Conservation (phyloP, 2,797 vertebrate species). For the Lates japonicus region DNA sequence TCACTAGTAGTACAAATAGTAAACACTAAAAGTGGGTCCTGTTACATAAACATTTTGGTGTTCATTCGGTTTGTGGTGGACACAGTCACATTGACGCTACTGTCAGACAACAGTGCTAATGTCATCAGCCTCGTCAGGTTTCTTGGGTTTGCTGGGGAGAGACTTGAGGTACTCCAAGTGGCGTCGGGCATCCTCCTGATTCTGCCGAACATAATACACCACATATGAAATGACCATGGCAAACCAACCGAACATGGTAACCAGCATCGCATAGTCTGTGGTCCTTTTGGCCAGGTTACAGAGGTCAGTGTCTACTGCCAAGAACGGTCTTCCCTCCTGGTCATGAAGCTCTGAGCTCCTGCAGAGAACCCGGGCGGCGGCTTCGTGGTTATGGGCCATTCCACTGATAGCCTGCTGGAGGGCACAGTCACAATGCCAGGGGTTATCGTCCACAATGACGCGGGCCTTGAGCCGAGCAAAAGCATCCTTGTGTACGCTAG, state of each 20-base stretch:
- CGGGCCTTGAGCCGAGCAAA: slow-evolving; percentile 95
- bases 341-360: slow-evolving; percentile 94
- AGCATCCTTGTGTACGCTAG: slow-evolving; percentile 96
- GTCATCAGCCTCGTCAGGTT: slow-evolving; percentile 95
- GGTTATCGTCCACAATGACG: slow-evolving; percentile 95
- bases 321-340: slow-evolving; percentile 92
- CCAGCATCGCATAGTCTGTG: slow-evolving; percentile 98
- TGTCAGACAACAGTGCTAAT: slow-evolving; percentile 97
- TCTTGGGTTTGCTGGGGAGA: slow-evolving; percentile 98
- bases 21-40: slow-evolving; percentile 68
- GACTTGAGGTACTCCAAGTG: slow-evolving; percentile 99
- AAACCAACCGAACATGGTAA: slow-evolving; percentile 99
- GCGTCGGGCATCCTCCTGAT: slow-evolving; percentile 97
- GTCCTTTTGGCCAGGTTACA: slow-evolving; percentile 98
- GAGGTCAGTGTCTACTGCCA: slow-evolving; percentile 94
- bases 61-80: slow-evolving; percentile 31
- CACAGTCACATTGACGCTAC: slow-evolving; percentile 17
- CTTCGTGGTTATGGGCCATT: slow-evolving; percentile 97
- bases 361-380: slow-evolving; percentile 93
- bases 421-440: slow-evolving; percentile 99
- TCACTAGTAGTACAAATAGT: slow-evolving; percentile 47
- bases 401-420: slow-evolving; percentile 96
- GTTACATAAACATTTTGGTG: slow-evolving; percentile 62
- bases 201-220: slow-evolving; percentile 98
- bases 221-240: slow-evolving; percentile 99